Evolutionary conservation across 2,113 vertebrate species (phyloP).

Genomic region (Tichodroma muraria): DNA sequence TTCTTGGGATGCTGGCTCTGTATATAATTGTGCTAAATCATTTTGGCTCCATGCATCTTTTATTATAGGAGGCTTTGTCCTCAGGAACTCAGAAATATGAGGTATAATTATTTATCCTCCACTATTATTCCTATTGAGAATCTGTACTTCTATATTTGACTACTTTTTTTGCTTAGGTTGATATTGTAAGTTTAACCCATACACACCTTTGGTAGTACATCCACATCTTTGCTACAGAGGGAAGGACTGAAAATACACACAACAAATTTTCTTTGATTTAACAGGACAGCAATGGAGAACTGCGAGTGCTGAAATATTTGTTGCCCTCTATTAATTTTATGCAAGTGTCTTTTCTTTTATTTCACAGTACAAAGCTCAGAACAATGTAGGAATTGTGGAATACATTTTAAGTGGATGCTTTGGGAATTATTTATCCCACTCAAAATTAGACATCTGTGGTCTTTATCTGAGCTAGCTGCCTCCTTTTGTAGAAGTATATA

Average conservation of each 20-base stretch:
- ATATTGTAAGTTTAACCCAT: neutral
- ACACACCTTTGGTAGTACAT: neutral
- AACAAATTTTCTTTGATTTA: neutral
- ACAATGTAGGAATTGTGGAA: neutral
- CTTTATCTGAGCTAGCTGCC: neutral
- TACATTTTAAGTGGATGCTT: neutral
- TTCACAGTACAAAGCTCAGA: neutral
- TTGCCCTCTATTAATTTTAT: neutral
- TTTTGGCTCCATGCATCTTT: neutral
- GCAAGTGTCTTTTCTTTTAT: neutral
- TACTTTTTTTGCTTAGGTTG: neutral
- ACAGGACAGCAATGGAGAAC: neutral
- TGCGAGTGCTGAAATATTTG: neutral
- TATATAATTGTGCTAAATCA: conserved; percentile 9
- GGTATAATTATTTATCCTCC: neutral
- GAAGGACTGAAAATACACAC: neutral
- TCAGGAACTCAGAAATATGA: neutral
- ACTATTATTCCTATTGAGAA: neutral
- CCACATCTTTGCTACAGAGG: neutral
- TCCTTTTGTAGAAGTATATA: neutral
- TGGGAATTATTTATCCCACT: neutral
- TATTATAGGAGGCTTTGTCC: neutral
- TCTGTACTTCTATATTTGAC: neutral
- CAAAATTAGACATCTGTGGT: neutral
- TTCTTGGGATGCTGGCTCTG: neutral